These are phyloP conservation scores for Xiphophorus couchianus DNA, from an alignment of 2,113 vertebrate genomes.

Conservation along the genomic window DNA sequence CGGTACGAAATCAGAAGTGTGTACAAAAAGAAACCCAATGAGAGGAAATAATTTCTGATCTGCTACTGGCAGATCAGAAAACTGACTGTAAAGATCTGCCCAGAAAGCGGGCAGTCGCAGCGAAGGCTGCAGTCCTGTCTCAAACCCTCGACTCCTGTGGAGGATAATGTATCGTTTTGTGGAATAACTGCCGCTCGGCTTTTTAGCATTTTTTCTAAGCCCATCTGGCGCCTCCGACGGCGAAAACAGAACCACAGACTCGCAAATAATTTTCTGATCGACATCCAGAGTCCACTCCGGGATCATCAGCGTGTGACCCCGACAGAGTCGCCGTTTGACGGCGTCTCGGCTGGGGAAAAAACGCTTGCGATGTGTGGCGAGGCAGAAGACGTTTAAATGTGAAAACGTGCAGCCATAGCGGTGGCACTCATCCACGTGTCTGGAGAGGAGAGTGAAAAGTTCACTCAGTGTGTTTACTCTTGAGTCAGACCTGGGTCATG, in stretches of 20 bases:
- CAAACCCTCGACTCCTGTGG: background rate
- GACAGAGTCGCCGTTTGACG: slow-evolving; percentile 43
- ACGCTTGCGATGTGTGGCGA: slow-evolving; percentile 13
- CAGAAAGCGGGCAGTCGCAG: slow-evolving; percentile 19
- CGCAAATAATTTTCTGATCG: slow-evolving; percentile 24
- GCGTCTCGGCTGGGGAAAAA: slow-evolving; percentile 5
- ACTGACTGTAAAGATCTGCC: slow-evolving; percentile 19
- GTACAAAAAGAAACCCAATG: no score
- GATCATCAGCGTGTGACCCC: background rate
- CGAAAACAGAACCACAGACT: slow-evolving; percentile 47
- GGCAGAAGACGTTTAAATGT: slow-evolving; percentile 33
- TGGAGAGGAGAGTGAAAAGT: slow-evolving; percentile 58
- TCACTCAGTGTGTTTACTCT: slow-evolving; percentile 55
- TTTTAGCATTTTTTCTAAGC: slow-evolving; percentile 1
- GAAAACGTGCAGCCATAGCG: slow-evolving; percentile 7
- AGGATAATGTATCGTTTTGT: slow-evolving; percentile 17
- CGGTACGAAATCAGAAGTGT: no score
- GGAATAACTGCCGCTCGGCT: background rate
- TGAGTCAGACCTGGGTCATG: slow-evolving; percentile 58
- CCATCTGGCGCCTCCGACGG: background rate
- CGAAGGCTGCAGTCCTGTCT: background rate
- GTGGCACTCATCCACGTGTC: slow-evolving; percentile 25
- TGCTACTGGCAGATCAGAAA: slow-evolving; percentile 18
- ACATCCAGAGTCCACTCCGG: slow-evolving; percentile 37
- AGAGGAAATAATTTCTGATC: background rate